These are phyloP conservation scores for Rhinophrynus dorsalis DNA, from an alignment of 2,797 vertebrate genomes.

Conservation along the genomic window DNA sequence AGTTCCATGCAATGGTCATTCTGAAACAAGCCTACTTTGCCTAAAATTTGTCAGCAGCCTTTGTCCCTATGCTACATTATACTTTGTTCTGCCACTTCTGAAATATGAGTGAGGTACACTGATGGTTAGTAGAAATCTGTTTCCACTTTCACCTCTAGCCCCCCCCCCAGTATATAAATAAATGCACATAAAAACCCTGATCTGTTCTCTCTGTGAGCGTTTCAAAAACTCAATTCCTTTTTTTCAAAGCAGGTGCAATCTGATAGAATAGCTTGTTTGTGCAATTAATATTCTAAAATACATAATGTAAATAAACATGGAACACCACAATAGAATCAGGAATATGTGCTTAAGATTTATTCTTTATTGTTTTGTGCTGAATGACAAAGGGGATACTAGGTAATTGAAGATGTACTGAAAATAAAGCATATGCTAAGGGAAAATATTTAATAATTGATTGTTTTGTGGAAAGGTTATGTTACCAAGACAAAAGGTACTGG, in stretches of 20 bases:
- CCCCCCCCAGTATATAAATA: no score
- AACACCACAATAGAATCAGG: conserved; percentile 23
- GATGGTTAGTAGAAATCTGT: no score
- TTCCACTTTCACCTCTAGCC: no score
- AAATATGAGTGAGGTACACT: no score
- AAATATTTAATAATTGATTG: conserved; percentile 45
- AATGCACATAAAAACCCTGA: no score
- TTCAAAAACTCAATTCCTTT: conserved; percentile 1
- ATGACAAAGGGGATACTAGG: conserved; percentile 34
- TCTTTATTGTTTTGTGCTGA: conserved; percentile 33
- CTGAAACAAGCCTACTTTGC: no score
- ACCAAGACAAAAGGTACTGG: conserved; percentile 39
- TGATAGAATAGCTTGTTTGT: conserved; percentile 36
- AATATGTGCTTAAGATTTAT: conserved; percentile 44
- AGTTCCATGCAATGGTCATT: no score
- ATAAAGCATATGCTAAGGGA: conserved; percentile 21
- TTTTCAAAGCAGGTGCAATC: conserved; percentile 34
- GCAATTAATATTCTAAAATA: conserved; percentile 37
- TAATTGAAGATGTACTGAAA: conserved; percentile 34
- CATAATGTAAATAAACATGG: conserved; percentile 36
- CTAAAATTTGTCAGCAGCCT: no score
- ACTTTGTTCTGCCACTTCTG: no score
- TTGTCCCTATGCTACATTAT: no score
- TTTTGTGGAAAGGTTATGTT: conserved; percentile 41
- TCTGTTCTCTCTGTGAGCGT: no score